These are phyloP conservation scores for Conus betulinus DNA, from an alignment of 1,140 invertebrate genomes.

Conservation along the genomic window DNA sequence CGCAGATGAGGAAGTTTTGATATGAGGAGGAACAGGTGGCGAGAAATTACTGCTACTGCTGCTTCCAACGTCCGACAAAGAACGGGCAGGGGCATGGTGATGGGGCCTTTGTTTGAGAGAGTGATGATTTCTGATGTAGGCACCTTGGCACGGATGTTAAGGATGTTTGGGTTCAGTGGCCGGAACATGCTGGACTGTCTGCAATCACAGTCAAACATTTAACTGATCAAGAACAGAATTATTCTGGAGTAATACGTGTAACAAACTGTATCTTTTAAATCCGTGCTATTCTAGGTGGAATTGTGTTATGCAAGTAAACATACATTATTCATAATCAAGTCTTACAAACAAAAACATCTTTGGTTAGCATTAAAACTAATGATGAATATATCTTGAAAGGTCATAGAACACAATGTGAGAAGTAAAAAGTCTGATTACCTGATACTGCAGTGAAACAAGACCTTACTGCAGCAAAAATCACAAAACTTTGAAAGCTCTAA, in stretches of 20 bases:
- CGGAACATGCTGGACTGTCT: constrained; percentile 57
- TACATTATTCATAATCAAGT: neutral
- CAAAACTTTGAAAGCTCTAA: no score
- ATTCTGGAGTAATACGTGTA: no score
- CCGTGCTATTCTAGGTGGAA: no score
- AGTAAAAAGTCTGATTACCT: no score
- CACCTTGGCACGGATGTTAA: constrained; percentile 58
- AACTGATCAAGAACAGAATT: no score
- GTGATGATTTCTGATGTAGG: constrained; percentile 27
- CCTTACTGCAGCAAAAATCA: no score
- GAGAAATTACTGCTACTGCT: constrained; percentile 37
- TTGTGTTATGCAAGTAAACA: neutral
- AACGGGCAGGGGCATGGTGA: constrained; percentile 31
- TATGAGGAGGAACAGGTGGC: constrained; percentile 31
- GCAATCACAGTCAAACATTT: constrained; percentile 15
- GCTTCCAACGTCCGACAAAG: constrained; percentile 33
- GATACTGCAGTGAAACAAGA: no score
- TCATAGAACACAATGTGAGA: no score
- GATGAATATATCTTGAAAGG: no score
- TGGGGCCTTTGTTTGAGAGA: constrained; percentile 33
- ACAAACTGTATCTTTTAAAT: no score
- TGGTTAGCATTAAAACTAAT: no score
- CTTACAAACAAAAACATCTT: no score
- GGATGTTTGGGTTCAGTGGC: constrained; percentile 51
- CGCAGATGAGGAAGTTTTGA: constrained; percentile 39